phyloP scores from a whole-genome alignment of 2,888 invertebrate genomes.

The Hypomecis punctinalis region DNA sequence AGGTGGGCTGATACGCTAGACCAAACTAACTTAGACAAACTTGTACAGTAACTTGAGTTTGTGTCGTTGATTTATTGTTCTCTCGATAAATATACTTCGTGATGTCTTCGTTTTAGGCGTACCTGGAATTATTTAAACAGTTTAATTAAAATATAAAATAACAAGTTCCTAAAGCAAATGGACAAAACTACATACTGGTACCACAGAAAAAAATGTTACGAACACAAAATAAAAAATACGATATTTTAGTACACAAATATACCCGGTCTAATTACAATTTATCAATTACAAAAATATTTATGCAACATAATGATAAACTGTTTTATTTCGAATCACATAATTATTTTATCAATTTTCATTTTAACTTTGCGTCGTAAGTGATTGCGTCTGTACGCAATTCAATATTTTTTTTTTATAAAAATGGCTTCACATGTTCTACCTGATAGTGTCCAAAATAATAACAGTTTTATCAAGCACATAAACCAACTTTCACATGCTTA shows the following conservation, averaged over 20 bases:
- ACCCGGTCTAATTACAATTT: conserved; percentile 23
- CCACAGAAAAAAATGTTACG: conserved; percentile 54
- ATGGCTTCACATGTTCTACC: too few species aligned
- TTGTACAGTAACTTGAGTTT: conserved; percentile 67
- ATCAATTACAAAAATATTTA: conserved; percentile 3
- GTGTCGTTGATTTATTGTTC: conserved; percentile 65
- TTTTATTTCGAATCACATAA: conserved; percentile 4
- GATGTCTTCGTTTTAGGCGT: conserved; percentile 72
- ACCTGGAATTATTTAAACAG: conserved; percentile 59
- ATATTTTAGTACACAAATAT: conserved; percentile 36
- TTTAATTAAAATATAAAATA: conserved; percentile 12
- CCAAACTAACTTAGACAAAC: conserved; percentile 60
- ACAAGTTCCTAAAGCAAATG: not conserved
- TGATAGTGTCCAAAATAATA: too few species aligned
- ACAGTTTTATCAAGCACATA: too few species aligned
- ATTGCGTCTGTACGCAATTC: too few species aligned
- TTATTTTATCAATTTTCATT: too few species aligned
- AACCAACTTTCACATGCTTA: too few species aligned
- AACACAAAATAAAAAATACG: conserved; percentile 37
- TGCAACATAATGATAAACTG: conserved; percentile 12
- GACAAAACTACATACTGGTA: conserved; percentile 62
- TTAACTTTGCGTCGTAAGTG: too few species aligned
- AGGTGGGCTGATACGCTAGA: conserved; percentile 69
- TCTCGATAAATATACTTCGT: conserved; percentile 53
- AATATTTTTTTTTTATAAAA: too few species aligned